Base-by-base conservation (phyloP, 1,140 invertebrate species). In the Hycleus cichorii region DNA sequence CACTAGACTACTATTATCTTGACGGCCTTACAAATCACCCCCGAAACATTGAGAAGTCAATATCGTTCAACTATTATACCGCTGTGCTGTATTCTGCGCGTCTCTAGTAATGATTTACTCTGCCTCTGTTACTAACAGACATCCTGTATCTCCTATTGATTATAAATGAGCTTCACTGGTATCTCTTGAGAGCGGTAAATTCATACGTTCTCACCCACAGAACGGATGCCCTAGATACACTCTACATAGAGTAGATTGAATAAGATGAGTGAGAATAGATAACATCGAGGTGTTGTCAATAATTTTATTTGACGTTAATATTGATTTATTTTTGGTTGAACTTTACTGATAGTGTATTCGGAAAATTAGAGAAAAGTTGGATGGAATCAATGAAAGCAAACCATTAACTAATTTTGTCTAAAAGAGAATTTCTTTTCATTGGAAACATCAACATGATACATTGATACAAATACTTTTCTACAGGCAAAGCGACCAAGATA, bases 91-190 rank as follows among this genome's bases (percentile, higher is more conserved):
- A 18, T 18, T 32, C 32, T 53, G 27, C 43, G 51, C 42, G 42
- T 38, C 51, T 47, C 54, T 42, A 42, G 40, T 66, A 67, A 69
- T 67, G 67, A 69, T 69, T 69, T 67, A 69, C 58, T 63, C 32
- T 57, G 59, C 61, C 57, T 58, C 58, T 57, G 61, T 58, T 59
- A 61, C 50, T 57, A 47, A 53, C 64, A 65, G 65, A 67, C 65
- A 67, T 67, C 54, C 64, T 59, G 63, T 63, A 67, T 63, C 65
- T 67, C 58, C 67, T 69, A 67, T 67, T 66, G 67, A 67, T 67
- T 67, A 69, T 69, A 65, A 66, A 67, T 67, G 65, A 69, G 67
- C 53, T 58, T 59, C 48, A 38, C 51, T 39, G 52, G 49, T 55
- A 61, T 67, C 67, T 64, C 65, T 18, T 38, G 64, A 53, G 65